Evolutionary conservation across 2,113 vertebrate species (phyloP), one percentile per base, ranked within the genome.

Genomic region (Boleophthalmus pectinirostris): DNA sequence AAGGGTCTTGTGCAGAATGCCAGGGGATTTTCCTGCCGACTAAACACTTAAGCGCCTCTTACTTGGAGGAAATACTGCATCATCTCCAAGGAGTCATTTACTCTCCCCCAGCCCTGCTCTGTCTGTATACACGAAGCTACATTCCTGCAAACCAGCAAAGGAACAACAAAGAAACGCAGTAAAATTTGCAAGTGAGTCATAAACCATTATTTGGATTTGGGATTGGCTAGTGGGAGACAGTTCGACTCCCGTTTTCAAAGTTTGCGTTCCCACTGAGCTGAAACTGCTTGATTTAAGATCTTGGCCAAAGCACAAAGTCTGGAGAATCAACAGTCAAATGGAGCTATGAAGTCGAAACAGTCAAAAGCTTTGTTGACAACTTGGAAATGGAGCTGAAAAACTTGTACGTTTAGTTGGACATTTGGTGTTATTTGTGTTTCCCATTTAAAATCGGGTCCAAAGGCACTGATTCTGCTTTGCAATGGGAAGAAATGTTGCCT

Each of bases 21-120:
- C 80, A 69, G 58, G 57, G 75, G 75, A 33, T 82, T 82, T 82
- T 87, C 79, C 83, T 71, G 69, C 21, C 60, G 58, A 49, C 60
- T 76, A 76, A 71, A 75, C 68, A 78, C 75, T 77, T 74, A 74
- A 38, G 72, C 60, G 43, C 51, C 66, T 75, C 72, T 63, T 73
- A 72, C 74, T 63, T 2, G 77, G 58, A 83, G 76, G 78, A 83
- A 82, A 83, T 47, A 69, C 74, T 70, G 76, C 68, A 74, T 79
- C 82, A 74, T 35, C 56, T 77, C 68, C 15, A 35, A 72, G 43
- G 67, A 74, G 65, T 54, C 64, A 75, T 70, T 74, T 77, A 80
- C 73, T 80, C 72, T 63, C 70, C n/a, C 72, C 54, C 68, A 23
- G 15, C 49, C 8, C 15, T 11, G 25, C 67, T n/a, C 8, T 69